Conservation (phyloP, 2,113 vertebrate species). For the Bubo blakistoni region DNA sequence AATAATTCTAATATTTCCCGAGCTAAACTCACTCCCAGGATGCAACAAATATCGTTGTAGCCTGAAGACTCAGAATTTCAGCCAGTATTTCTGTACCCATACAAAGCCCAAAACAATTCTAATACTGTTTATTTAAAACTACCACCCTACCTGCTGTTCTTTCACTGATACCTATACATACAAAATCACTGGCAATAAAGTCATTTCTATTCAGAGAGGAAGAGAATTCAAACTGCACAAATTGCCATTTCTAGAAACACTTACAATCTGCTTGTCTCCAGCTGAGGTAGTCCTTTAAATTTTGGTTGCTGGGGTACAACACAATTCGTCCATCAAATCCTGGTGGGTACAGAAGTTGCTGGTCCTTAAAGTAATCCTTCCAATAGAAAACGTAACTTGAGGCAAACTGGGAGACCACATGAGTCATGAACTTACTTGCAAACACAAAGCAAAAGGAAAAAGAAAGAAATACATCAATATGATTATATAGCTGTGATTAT, state of each 20-base stretch:
- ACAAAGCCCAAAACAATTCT: background rate
- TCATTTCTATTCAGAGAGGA: background rate
- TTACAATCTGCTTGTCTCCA: conserved; percentile 99
- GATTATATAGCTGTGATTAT: background rate
- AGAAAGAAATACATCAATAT: background rate
- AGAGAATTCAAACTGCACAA: background rate
- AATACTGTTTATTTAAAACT: background rate
- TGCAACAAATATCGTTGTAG: background rate
- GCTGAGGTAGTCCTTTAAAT: conserved; percentile 93
- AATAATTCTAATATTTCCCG: background rate
- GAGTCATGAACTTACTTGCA: conserved; percentile 96
- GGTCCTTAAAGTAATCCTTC: conserved; percentile 90
- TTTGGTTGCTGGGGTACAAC: conserved; percentile 90
- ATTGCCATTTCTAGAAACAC: conserved; percentile 4
- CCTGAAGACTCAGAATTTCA: background rate
- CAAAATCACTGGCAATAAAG: background rate
- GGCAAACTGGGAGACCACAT: conserved; percentile 94
- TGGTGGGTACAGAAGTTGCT: conserved; percentile 89
- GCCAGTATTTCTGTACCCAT: background rate
- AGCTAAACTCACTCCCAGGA: background rate
- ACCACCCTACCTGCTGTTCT: background rate
- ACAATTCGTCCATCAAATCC: conserved; percentile 95
- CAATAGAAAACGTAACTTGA: conserved; percentile 97
- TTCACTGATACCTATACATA: background rate
- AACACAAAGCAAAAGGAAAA: conserved; percentile 26